Percentiles rank a stretch among this genome's conserved stretches.
These are phyloP conservation scores for Holothuria scabra DNA, from an alignment of 53 echinoderm and acorn worm species.

Conservation along the genomic window DNA sequence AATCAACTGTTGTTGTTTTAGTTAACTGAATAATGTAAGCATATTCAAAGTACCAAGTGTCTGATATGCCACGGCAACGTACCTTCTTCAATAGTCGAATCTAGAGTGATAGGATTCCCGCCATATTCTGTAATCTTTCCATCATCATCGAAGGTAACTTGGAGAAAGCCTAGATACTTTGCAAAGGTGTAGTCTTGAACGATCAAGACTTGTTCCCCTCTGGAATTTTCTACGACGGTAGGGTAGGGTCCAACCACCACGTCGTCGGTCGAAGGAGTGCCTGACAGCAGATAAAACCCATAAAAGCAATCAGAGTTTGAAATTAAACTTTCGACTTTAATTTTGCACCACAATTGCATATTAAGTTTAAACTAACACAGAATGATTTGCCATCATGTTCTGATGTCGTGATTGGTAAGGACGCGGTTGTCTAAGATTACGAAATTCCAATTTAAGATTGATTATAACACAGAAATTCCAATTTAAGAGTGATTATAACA, in stretches of 20 bases:
- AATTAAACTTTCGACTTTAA: too few species aligned
- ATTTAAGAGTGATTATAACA: too few species aligned
- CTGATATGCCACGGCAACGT: background rate
- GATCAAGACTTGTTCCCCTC: constrained; percentile 34
- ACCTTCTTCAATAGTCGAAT: constrained; percentile 48
- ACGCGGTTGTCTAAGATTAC: too few species aligned
- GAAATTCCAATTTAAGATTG: too few species aligned
- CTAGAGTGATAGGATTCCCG: constrained; percentile 53
- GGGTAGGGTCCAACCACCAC: constrained; percentile 73
- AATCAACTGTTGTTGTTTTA: too few species aligned
- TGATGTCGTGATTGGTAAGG: too few species aligned
- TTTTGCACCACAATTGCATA: too few species aligned
- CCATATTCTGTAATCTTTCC: constrained; percentile 35
- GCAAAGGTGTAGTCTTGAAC: constrained; percentile 53
- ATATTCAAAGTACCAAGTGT: too few species aligned
- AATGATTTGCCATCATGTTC: too few species aligned
- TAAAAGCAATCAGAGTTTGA: background rate
- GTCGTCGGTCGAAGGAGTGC: constrained; percentile 71
- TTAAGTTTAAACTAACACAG: too few species aligned
- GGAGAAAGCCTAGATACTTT: constrained; percentile 50
- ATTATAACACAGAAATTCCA: too few species aligned
- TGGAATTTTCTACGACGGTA: constrained; percentile 58
- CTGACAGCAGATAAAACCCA: constrained; percentile 32
- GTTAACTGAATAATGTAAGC: too few species aligned
- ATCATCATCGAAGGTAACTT: constrained; percentile 55